Evolutionary conservation across 1,140 invertebrate genomes (phyloP).

Genomic region (Papilio polytes): DNA sequence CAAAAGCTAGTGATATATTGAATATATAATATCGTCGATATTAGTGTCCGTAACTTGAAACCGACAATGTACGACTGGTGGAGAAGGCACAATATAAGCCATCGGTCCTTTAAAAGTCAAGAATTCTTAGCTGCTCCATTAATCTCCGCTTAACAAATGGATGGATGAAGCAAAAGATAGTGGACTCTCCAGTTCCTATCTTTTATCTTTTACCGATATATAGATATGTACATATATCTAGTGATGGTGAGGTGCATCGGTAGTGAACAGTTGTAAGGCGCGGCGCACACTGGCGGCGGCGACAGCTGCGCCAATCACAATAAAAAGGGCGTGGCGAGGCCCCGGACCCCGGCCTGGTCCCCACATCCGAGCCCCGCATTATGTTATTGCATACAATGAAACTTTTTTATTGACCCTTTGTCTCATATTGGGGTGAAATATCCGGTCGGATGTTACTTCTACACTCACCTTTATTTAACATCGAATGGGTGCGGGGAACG

Average conservation of each 20-base stretch:
- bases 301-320: constrained; percentile 83
- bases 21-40: too few relatives aligned
- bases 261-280: constrained; percentile 53
- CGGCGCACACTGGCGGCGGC: constrained; percentile 59
- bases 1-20: too few relatives aligned
- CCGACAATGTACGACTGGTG: too few relatives aligned
- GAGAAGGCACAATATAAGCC: too few relatives aligned
- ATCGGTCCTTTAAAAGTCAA: not conserved
- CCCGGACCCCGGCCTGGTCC: constrained; percentile 47
- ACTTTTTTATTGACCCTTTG: constrained; percentile 79
- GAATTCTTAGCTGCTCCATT: not conserved
- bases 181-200: not conserved
- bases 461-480: constrained; percentile 74
- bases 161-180: not conserved
- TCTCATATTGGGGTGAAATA: constrained; percentile 80
- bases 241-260: constrained; percentile 26
- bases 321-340: constrained; percentile 70
- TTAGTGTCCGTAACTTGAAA: too few relatives aligned
- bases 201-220: not conserved
- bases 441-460: constrained; percentile 80
- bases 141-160: too few relatives aligned
- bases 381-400: constrained; percentile 80
- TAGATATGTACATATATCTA: not conserved
- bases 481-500: constrained; percentile 64
- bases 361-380: constrained; percentile 69